These are phyloP conservation scores for Cyanoderma ruficeps DNA, from an alignment of 2,113 vertebrate genomes.

Conservation along the genomic window DNA sequence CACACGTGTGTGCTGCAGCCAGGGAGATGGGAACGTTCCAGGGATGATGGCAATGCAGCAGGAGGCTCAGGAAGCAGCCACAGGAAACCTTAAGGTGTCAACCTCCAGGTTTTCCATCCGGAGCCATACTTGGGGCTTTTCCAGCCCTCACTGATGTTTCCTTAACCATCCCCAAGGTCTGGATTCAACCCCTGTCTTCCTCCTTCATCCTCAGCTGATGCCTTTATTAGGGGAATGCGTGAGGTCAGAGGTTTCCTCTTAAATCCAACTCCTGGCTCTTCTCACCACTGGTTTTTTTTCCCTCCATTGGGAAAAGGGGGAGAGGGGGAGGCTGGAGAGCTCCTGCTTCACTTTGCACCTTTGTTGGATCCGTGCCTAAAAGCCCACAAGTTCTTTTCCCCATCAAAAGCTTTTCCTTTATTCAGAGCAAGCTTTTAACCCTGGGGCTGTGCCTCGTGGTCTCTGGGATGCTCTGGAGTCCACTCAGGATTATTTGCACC, in stretches of 20 bases:
- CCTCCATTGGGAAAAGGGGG: not conserved
- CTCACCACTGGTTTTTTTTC: rapidly evolving
- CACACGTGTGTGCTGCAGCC: not conserved
- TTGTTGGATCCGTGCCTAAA: not conserved
- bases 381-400: not conserved
- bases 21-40: not conserved
- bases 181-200: not conserved
- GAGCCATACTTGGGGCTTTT: not conserved
- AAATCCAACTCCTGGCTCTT: not conserved
- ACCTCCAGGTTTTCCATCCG: not conserved
- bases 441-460: rapidly evolving
- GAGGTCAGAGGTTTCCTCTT: not conserved
- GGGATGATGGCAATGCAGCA: not conserved
- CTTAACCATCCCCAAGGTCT: not conserved
- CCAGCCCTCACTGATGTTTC: not conserved
- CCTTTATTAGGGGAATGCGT: not conserved
- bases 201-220: not conserved
- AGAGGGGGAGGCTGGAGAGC: not conserved
- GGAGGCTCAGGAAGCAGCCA: not conserved
- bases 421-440: not conserved
- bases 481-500: not conserved
- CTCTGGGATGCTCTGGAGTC: rapidly evolving
- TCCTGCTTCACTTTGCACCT: not conserved
- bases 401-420: not conserved
- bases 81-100: not conserved